Evolutionary conservation across 2,797 vertebrate genomes (phyloP), one percentile per base, ranked within the genome.

Genomic region (Sus cebifrons): DNA sequence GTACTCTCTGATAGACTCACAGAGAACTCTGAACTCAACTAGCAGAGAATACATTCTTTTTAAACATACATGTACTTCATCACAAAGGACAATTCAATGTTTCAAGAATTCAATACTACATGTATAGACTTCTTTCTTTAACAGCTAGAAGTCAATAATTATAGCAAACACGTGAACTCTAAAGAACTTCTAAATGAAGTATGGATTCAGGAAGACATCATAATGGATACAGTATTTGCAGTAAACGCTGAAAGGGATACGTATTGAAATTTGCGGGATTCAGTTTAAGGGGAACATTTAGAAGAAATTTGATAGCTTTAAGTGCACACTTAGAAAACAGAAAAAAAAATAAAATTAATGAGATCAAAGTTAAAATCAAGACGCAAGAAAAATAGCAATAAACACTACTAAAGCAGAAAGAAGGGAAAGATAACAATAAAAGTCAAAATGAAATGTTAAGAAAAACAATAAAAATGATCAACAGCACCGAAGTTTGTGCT

Each of bases 391-490:
- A 54, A 23, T 44, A 70, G 15, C 0, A 70, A 29, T 78, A 78
- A 91, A 64, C 27, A 12, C n/a, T 82, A 81, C 54, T 58, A 32
- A 58, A 64, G 25, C 36, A 54, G n/a, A 73, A 84, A 88, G 70
- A 62, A 89, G 56, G 27, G 5, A 32, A 89, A 67, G 5, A 40
- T 70, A 83, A 75, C 16, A 68, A 32, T 71, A 94, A 86, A 65
- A 52, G 11, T 94, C 4, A 83, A 96, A 70, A 88, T 71, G 32
- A 91, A 83, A 84, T 64, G 29, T 40, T 79, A 49, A 68, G 25
- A 70, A 56, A 82, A 71, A 67, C 32, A 71, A 70, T 27, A 75
- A 7, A 88, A 62, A 56, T 95, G 16, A 64, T 21, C 1, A 10
- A 58, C 20, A 58, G 71, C n/a, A 86, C 56, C 18, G 32, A 77